Evolutionary conservation across 2,113 vertebrate genomes (phyloP).

Genomic region (Scomber japonicus): DNA sequence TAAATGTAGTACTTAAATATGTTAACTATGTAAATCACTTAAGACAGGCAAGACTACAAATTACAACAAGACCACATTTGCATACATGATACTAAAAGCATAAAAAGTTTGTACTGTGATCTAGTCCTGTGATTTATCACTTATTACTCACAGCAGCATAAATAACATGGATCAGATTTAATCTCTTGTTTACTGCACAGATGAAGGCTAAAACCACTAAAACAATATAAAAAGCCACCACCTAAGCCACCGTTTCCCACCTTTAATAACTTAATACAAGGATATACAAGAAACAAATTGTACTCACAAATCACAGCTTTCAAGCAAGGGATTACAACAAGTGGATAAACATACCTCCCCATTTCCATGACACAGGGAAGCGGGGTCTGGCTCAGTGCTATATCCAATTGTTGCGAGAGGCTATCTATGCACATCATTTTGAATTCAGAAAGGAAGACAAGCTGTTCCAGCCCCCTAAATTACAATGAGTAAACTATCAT

Average conservation of each 20-base stretch:
- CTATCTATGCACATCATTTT: constrained; percentile 21
- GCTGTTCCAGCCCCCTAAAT: constrained; percentile 6
- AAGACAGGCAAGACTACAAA: background rate
- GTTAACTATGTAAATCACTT: background rate
- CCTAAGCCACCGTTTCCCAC: background rate
- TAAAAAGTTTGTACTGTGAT: too few species aligned
- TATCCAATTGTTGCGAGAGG: constrained; percentile 6
- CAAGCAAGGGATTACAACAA: constrained; percentile 28
- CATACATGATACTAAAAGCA: constrained; percentile 5
- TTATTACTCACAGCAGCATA: background rate
- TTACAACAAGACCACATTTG: background rate
- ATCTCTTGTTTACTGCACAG: background rate
- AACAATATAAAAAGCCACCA: background rate
- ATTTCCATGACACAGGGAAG: constrained; percentile 6
- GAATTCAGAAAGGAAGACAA: constrained; percentile 33
- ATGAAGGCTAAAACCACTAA: background rate
- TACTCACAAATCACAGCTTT: constrained; percentile 10
- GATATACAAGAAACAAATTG: constrained; percentile 31
- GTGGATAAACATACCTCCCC: constrained; percentile 1
- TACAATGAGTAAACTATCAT: constrained; percentile 37
- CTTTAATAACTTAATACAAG: constrained; percentile 1
- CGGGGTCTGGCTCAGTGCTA: constrained; percentile 2
- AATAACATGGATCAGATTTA: constrained; percentile 1
- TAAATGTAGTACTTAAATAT: too few species aligned
- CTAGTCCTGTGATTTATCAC: background rate